A percentile compares a stretch with the other conserved stretches of the same genome.
phyloP scores from a whole-genome alignment of 2,113 vertebrate species.

The human region DNA sequence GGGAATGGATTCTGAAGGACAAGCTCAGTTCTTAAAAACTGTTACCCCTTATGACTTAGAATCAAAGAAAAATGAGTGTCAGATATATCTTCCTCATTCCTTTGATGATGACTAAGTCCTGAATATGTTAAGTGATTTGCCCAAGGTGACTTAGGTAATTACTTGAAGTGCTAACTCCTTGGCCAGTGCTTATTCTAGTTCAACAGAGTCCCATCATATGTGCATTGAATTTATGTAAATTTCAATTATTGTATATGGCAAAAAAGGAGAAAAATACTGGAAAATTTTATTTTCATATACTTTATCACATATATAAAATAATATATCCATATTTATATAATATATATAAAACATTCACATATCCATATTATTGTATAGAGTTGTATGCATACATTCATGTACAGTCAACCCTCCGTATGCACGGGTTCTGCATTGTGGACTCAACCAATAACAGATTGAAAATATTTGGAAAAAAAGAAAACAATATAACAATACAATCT shows the following conservation, averaged over 20 bases:
- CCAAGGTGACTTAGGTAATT: neutral
- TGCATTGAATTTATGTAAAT: conserved; percentile 6
- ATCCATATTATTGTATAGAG: conserved; percentile 23
- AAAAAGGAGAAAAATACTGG: neutral
- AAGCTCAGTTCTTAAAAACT: conserved; percentile 18
- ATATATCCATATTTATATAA: neutral
- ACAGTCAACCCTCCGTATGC: neutral
- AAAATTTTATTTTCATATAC: conserved; percentile 14
- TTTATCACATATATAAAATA: conserved; percentile 32
- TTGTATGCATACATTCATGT: conserved; percentile 8
- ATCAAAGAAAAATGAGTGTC: conserved; percentile 34
- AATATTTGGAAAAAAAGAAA: neutral
- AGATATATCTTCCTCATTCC: neutral
- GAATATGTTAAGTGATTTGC: neutral
- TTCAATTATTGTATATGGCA: neutral
- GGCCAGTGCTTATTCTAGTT: neutral
- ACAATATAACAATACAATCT: neutral
- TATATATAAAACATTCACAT: conserved; percentile 30
- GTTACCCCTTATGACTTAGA: neutral
- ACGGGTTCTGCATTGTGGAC: neutral
- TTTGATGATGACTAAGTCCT: neutral
- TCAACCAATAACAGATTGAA: neutral
- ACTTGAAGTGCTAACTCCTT: neutral
- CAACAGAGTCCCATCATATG: neutral
- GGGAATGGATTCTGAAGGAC: conserved; percentile 34